phyloP scores from a whole-genome alignment of 2,113 vertebrate species.

The Cryptotis parvus region DNA sequence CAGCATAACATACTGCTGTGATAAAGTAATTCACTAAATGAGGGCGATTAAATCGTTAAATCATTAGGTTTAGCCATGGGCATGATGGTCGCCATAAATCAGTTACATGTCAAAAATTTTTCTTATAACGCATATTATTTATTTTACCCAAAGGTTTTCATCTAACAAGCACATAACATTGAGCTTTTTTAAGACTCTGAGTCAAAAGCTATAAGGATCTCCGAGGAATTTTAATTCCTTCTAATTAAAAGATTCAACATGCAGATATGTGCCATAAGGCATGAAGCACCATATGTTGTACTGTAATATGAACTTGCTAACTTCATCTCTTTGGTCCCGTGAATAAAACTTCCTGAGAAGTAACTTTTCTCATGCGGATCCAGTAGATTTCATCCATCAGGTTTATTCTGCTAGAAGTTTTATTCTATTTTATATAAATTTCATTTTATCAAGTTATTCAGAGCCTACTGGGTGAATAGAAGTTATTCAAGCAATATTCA shows the following conservation, averaged over 20 bases:
- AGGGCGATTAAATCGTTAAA: constrained; percentile 60
- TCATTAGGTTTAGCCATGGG: neutral
- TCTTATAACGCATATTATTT: constrained; percentile 44
- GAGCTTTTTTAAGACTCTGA: constrained; percentile 72
- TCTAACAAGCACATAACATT: constrained; percentile 77
- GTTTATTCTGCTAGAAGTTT: neutral
- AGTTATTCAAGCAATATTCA: too few species aligned
- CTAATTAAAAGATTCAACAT: constrained; percentile 87
- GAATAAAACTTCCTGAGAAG: constrained; percentile 77
- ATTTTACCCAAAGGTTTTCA: constrained; percentile 72
- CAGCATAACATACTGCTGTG: neutral
- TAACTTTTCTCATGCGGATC: constrained; percentile 68
- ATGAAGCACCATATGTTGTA: constrained; percentile 79
- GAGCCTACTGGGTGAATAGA: neutral
- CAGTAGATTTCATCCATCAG: neutral
- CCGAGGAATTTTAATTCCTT: constrained; percentile 82
- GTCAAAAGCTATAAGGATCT: constrained; percentile 80
- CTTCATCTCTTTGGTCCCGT: constrained; percentile 74
- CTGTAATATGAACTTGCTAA: constrained; percentile 79
- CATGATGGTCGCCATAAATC: constrained; percentile 44
- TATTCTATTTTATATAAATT: constrained; percentile 39
- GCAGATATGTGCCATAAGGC: constrained; percentile 80
- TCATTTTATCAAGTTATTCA: neutral
- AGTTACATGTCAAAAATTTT: constrained; percentile 62
- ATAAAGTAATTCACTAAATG: constrained; percentile 55